Base-by-base conservation (phyloP, 1,140 invertebrate genomes). In the Acromyrmex heyeri region DNA sequence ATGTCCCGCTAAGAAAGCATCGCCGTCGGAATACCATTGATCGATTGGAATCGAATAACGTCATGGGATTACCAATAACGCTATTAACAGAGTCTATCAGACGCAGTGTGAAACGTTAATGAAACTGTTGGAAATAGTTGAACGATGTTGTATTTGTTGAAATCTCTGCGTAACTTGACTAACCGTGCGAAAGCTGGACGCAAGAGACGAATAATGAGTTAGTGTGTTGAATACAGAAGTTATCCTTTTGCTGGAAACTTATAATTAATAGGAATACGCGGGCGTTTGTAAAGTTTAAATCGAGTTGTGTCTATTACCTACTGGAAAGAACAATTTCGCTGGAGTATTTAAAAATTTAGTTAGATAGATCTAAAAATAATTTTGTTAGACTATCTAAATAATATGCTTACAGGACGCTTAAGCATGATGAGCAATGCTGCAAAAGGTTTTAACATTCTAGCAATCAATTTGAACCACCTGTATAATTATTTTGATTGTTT, bases 1-100 rank as follows among this genome's bases (percentile, higher is more conserved):
- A 55, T 65, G 85, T 57, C 24, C 14, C 62, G 76, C n/a, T 82
- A 59, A 82, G 44, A 86, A 86, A 27, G 14, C n/a, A 27, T 79
- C 59, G 12, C 21, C 21, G 61, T 24, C 16, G 24, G 57, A 44
- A 72, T 55, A 61, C 38, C 48, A 21, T 62, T 53, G 24, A 73
- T 38, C 70, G 62, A 50, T 83, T 75, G 48, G 27, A 78, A 55
- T 24, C n/a, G 30, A 53, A 59, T 50, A 14, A 24, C 27, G 7
- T 34, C 5, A 65, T 34, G 30, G 38, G 12, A 44, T 59, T 34
- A 30, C 10, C 24, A 34, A 38, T 30, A 38, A 62, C 55, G 38
- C 18, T 21, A 57, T 59, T 34, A 67, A 79, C 62, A 21, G 24
- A 21, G 34, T 62, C 75, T 16, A 64, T 57, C 34, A 16, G 12